Conservation (phyloP, 1,140 invertebrate genomes). For the Drosophila murphyi region DNA sequence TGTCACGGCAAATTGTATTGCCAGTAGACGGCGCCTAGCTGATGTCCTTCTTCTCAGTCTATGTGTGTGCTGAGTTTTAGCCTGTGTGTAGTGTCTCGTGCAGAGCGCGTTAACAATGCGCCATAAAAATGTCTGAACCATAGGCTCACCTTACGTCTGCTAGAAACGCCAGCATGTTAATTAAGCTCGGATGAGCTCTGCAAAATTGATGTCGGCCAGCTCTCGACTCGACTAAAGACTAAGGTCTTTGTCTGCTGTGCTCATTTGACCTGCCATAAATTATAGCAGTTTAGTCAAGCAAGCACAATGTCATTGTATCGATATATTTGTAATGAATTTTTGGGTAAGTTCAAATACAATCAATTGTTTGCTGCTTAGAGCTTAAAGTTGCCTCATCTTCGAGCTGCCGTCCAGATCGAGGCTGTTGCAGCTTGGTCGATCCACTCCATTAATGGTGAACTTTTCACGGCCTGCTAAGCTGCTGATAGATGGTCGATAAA, state of each 20-base stretch:
- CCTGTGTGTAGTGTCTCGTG: slow-evolving; percentile 6
- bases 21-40: slow-evolving; percentile 38
- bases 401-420: slow-evolving; percentile 16
- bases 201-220: not conserved
- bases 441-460: slow-evolving; percentile 2
- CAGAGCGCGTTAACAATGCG: slow-evolving; percentile 55
- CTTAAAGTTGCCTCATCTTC: slow-evolving; percentile 13
- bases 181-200: slow-evolving; percentile 38
- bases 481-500: not conserved
- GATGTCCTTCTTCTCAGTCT: not conserved
- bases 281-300: not conserved
- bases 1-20: slow-evolving; percentile 74
- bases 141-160: slow-evolving; percentile 65
- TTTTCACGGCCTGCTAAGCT: slow-evolving; percentile 18
- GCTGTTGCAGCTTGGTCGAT: slow-evolving; percentile 31
- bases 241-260: slow-evolving; percentile 36
- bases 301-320: not conserved
- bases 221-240: not conserved
- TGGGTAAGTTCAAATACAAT: not conserved
- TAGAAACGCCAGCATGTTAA: slow-evolving; percentile 54
- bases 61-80: not conserved
- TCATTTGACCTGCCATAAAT: slow-evolving; percentile 54
- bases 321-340: not conserved
- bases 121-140: slow-evolving; percentile 63
- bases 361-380: too few relatives aligned